Evolutionary conservation across 2,888 invertebrate species (phyloP).

Genomic region (Stenoptilia bipunctidactyla): DNA sequence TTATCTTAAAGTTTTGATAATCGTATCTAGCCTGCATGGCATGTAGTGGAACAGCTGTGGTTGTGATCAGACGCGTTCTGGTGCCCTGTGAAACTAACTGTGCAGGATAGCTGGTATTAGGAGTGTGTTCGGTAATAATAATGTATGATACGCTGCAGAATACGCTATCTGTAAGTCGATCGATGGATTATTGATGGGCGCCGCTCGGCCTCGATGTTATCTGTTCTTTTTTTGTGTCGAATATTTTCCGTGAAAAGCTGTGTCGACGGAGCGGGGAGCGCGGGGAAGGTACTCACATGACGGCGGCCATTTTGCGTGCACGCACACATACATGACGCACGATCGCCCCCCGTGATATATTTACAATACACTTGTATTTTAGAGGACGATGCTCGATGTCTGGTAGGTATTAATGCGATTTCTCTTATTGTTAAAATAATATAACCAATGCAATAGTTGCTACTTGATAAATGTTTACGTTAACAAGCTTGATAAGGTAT

Average conservation of each 20-base stretch:
- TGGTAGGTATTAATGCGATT: too few relatives aligned
- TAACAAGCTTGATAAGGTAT: too few relatives aligned
- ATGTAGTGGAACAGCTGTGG: constrained; percentile 33
- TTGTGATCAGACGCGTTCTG: constrained; percentile 6
- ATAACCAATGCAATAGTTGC: too few relatives aligned
- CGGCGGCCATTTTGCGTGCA: not conserved
- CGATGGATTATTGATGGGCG: constrained; percentile 55
- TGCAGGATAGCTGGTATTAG: not conserved
- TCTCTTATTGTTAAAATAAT: too few relatives aligned
- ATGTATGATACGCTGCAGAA: constrained; percentile 6
- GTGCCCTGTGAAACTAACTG: too few relatives aligned
- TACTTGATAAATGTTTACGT: too few relatives aligned
- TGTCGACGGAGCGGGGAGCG: constrained; percentile 24
- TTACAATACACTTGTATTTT: too few relatives aligned
- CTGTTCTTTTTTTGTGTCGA: constrained; percentile 57
- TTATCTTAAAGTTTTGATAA: constrained; percentile 32
- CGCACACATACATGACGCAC: constrained; percentile 11
- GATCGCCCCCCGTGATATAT: constrained; percentile 19
- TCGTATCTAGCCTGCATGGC: constrained; percentile 54
- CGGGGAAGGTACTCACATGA: constrained; percentile 15
- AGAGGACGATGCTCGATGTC: too few relatives aligned
- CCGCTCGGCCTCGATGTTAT: constrained; percentile 59
- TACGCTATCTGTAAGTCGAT: constrained; percentile 19
- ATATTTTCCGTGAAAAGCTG: constrained; percentile 61
- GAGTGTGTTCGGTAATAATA: constrained; percentile 4